Base-by-base conservation (phyloP, 2,888 invertebrate species). In the Callosobruchus maculatus region DNA sequence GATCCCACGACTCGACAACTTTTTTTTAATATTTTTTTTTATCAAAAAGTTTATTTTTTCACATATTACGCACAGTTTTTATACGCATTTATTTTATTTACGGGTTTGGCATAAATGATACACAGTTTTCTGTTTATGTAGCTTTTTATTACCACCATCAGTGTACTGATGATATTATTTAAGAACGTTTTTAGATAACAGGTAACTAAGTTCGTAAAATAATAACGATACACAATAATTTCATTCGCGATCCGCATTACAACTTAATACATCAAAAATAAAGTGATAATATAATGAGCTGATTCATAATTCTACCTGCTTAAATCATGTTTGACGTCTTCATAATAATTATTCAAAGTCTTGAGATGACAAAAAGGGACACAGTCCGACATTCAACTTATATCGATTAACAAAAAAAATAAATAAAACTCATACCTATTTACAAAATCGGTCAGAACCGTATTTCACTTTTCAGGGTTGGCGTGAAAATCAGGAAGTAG, bases 391-490 rank as follows among this genome's bases (percentile, higher is more conserved):
- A 74, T 72, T 74, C 74, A 75, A 76, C 74, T 75, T 76, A 71
- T 69, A 71, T 69, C 73, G 74, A 71, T 77, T 74, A 76, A 74
- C 71, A 74, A 78, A 73, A 72, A 78, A 80, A 82, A 81, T 80
- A 81, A 82, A 81, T 81, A 79, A 80, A n/a, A 80, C 80, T 78
- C 81, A 82, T 78, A 81, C 77, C 81, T 81, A 81, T 80, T 71
- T 81, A 80, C 80, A 71, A 74, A 21, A 75, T 73, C 72, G 68
- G 76, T 79, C 73, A 73, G 75, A 80, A 79, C 77, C 80, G 80
- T 75, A 80, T 77, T 79, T 71, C 67, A 18, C 4, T 13, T 49
- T 49, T 13, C 49, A 49, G 13, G 13, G 49, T 49, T 18, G 49
- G 49, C 1, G 13, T 49, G 13, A 49, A 71, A 67, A 22, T 20